phyloP scores from a whole-genome alignment of 2,113 vertebrate genomes.

The Desmodus rotundus region DNA sequence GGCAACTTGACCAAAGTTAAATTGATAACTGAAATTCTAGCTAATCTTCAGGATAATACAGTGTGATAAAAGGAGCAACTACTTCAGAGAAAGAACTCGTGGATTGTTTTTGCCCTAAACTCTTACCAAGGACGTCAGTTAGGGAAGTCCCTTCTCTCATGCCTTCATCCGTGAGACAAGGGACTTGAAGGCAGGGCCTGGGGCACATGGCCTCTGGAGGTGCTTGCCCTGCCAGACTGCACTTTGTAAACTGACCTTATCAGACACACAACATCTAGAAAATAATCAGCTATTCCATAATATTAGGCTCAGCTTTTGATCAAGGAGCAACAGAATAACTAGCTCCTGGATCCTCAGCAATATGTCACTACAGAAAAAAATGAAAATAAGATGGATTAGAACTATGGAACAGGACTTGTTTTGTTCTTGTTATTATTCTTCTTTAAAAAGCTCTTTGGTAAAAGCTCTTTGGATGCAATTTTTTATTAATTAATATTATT shows the following conservation, averaged over 20 bases:
- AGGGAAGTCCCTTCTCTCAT: neutral
- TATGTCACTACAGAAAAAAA: neutral
- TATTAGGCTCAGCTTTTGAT: neutral
- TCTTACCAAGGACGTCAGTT: neutral
- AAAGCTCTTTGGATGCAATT: neutral
- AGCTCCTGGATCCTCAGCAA: neutral
- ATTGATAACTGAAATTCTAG: neutral
- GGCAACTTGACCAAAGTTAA: neutral
- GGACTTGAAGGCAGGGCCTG: neutral
- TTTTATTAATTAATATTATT: neutral
- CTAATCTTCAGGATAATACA: neutral
- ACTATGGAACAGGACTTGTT: neutral
- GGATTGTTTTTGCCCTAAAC: neutral
- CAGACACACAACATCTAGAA: neutral
- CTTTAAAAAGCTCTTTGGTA: neutral
- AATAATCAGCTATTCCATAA: neutral
- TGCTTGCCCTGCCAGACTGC: neutral
- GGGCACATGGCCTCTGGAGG: neutral
- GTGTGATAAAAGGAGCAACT: neutral
- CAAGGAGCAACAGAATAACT: neutral
- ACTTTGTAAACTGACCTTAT: neutral
- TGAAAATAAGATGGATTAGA: neutral
- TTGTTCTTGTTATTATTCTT: neutral
- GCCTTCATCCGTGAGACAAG: neutral
- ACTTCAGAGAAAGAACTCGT: neutral